A percentile compares a stretch with the other conserved stretches of the same genome.
These are phyloP conservation scores for Zaprionus vittiger DNA, from an alignment of 1,140 invertebrate genomes.

Conservation along the genomic window DNA sequence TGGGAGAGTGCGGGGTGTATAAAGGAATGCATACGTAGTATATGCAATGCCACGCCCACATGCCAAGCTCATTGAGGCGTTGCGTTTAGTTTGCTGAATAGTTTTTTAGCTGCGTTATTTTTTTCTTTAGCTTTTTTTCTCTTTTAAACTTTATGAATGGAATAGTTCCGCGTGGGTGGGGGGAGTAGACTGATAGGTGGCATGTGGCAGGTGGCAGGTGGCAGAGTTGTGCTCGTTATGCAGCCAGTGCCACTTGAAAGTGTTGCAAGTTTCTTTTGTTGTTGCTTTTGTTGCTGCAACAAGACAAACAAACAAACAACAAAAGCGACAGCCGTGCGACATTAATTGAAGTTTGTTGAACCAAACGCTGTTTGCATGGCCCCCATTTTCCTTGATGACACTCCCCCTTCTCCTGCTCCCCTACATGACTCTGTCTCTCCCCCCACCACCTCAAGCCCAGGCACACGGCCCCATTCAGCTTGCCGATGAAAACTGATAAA, in stretches of 20 bases:
- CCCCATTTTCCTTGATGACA: constrained; percentile 36
- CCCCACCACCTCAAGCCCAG: neutral
- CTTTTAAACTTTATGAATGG: constrained; percentile 40
- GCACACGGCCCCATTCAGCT: neutral
- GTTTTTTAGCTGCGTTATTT: constrained; percentile 28
- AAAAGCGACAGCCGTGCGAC: constrained; percentile 58
- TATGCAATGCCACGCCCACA: constrained; percentile 29
- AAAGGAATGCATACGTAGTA: neutral
- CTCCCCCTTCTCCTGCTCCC: neutral
- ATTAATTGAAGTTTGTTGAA: constrained; percentile 81
- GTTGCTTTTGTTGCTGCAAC: constrained; percentile 26
- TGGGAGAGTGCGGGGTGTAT: neutral
- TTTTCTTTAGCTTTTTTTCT: constrained; percentile 5
- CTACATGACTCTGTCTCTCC: neutral
- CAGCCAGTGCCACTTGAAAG: constrained; percentile 69
- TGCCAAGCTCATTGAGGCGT: constrained; percentile 30
- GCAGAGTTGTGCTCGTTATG: constrained; percentile 49
- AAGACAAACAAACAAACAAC: constrained; percentile 52
- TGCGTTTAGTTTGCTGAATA: constrained; percentile 51
- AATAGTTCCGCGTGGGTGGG: constrained; percentile 15
- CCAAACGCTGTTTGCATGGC: constrained; percentile 70
- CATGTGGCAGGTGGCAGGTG: constrained; percentile 7
- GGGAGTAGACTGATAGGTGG: neutral
- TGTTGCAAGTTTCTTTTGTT: constrained; percentile 61
- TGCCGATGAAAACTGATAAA: constrained; percentile 2